Base-by-base conservation (phyloP, 1,140 invertebrate genomes). In the Drosophila azteca region DNA sequence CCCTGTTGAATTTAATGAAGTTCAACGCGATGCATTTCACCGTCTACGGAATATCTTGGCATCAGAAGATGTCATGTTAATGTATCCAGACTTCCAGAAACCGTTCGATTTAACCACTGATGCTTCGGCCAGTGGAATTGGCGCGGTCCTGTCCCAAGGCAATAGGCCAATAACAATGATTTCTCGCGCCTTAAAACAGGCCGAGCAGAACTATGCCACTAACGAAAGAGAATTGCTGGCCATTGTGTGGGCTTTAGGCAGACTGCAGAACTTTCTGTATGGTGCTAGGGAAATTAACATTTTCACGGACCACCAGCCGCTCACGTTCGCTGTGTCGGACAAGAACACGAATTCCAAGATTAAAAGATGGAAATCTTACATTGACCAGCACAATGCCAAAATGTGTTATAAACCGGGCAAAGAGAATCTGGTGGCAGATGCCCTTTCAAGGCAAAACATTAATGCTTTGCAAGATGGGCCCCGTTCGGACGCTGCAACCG, bases 241-340 rank as follows among this genome's bases (percentile, higher is more conserved):
- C 2, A 61, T 67, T 46, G 43, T 67, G 6, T 60, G 64, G 49
- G 43, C 5, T 31, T 31, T 31, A 31, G 29, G 29, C 29, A 48
- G 35, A 39, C 45, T 61, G 17, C 49, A 51, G n/a, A 60, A 62
- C 20, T 62, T 58, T 58, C 54, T 94, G 2, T 92, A 91, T 65
- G 92, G 92, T 29, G 29, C 50, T 15, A 90, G 58, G 54, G 80
- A 92, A 35, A 93, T 94, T 60, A 91, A 66, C 24, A 92, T 94
- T 5, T 66, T 91, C 20, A 94, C 93, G 0, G 94, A 94, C 63
- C 93, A 94, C 55, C 90, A 92, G 66, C 92, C 92, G 1, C 77
- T 94, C 24, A 82, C 66, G 6, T 94, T 92, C 90, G 64, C 93
- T 6, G 50, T 76, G 17, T 79, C 74, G 15, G 76, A 92, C 1